phyloP scores from a whole-genome alignment of 1,140 invertebrate genomes.

The Aphaenogaster rudis region DNA sequence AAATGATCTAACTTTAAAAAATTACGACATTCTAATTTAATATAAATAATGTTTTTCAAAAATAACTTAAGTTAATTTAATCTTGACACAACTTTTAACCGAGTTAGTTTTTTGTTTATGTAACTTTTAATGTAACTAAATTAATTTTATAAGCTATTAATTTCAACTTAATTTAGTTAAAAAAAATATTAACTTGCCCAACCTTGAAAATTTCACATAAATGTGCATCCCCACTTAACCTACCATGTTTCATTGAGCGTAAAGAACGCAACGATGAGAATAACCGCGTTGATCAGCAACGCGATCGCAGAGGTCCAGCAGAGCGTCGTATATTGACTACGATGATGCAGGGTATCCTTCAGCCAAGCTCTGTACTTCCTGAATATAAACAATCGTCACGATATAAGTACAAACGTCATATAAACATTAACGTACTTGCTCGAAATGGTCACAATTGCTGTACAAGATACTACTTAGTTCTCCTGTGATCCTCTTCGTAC shows the following conservation, averaged over 20 bases:
- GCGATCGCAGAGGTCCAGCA: constrained; percentile 89
- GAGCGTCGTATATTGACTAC: constrained; percentile 89
- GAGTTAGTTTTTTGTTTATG: too few relatives aligned
- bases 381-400: constrained; percentile 59
- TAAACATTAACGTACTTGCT: not conserved
- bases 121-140: too few relatives aligned
- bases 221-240: constrained; percentile 2
- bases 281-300: constrained; percentile 85
- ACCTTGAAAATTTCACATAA: not conserved
- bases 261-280: constrained; percentile 85
- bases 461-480: constrained; percentile 80
- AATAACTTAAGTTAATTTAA: too few relatives aligned
- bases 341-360: constrained; percentile 88
- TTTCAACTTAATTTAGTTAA: too few relatives aligned
- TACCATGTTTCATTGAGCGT: constrained; percentile 81
- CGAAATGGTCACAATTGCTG: not conserved
- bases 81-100: too few relatives aligned
- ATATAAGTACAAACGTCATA: not conserved
- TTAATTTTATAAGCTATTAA: too few relatives aligned
- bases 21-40: too few relatives aligned
- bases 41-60: too few relatives aligned
- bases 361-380: constrained; percentile 87
- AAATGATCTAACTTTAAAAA: too few relatives aligned
- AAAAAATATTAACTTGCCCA: too few relatives aligned
- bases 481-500: constrained; percentile 82